A percentile compares a stretch with the other conserved stretches of the same genome.
Evolutionary conservation across 92 coral and sea anemone species (phyloP).

Genomic region (Heteractis magnifica): DNA sequence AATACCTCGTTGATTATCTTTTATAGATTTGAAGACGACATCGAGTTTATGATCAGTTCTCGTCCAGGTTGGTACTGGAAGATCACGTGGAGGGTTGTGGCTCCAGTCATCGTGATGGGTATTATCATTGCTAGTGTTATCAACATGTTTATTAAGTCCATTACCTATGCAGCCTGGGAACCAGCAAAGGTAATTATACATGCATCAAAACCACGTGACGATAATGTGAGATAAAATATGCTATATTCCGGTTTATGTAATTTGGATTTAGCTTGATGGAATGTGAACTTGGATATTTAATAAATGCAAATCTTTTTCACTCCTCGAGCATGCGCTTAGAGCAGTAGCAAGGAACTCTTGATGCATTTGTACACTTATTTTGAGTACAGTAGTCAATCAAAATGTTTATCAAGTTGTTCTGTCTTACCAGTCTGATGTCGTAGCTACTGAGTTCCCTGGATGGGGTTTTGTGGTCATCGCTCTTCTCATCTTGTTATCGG

Average conservation of each 20-base stretch:
- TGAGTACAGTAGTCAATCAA: not conserved
- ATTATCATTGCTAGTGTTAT: constrained; percentile 62
- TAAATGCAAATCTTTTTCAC: too few species aligned
- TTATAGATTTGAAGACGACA: constrained; percentile 62
- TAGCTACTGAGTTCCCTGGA: constrained; percentile 47
- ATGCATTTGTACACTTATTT: too few species aligned
- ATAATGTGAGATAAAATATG: too few species aligned
- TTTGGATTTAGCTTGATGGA: too few species aligned
- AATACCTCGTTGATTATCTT: not conserved
- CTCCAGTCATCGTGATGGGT: constrained; percentile 54
- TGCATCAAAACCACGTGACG: not conserved
- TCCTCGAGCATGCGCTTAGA: too few species aligned
- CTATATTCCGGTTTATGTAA: too few species aligned
- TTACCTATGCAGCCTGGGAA: constrained; percentile 64
- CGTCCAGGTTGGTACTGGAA: constrained; percentile 76
- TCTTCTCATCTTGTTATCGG: constrained; percentile 51
- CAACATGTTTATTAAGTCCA: constrained; percentile 60
- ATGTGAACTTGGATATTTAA: too few species aligned
- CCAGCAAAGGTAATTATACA: constrained; percentile 42
- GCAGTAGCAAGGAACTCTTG: too few species aligned
- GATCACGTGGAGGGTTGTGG: constrained; percentile 66
- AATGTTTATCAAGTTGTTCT: not conserved
- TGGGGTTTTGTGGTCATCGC: constrained; percentile 76
- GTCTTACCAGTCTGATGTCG: constrained; percentile 61
- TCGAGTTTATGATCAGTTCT: constrained; percentile 59